phyloP scores from a whole-genome alignment of 1,140 invertebrate species.

The Formica selysi region DNA sequence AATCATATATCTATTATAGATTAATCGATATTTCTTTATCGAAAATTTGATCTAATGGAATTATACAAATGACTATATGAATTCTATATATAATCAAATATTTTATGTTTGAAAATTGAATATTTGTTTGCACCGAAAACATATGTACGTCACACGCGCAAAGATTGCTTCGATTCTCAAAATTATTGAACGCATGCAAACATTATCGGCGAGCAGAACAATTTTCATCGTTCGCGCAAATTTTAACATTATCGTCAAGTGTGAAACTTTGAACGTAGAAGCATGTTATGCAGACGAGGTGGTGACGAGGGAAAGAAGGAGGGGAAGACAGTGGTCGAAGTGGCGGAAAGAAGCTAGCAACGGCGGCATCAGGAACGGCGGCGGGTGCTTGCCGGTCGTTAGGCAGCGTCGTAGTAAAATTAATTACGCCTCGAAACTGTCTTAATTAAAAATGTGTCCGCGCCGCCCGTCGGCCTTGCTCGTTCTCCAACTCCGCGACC shows the following conservation, averaged over 20 bases:
- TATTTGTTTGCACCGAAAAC: background rate
- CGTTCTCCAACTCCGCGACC: slow-evolving; percentile 40
- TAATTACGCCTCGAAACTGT: slow-evolving; percentile 85
- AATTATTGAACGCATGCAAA: slow-evolving; percentile 9
- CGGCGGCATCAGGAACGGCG: slow-evolving; percentile 49
- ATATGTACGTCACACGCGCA: background rate
- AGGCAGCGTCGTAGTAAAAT: slow-evolving; percentile 82
- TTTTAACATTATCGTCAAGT: slow-evolving; percentile 31
- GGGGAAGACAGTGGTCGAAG: background rate
- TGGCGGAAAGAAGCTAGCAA: slow-evolving; percentile 45
- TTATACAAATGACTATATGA: background rate
- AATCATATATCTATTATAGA: slow-evolving; percentile 26
- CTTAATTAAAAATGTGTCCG: slow-evolving; percentile 85
- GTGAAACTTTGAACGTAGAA: slow-evolving; percentile 28
- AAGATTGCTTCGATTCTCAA: background rate
- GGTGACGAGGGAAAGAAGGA: too few species aligned
- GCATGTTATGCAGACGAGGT: slow-evolving; percentile 6
- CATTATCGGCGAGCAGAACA: background rate
- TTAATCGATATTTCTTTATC: slow-evolving; percentile 11
- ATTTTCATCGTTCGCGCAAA: slow-evolving; percentile 35
- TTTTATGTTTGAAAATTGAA: background rate
- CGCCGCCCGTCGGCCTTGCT: slow-evolving; percentile 72
- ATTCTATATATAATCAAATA: slow-evolving; percentile 2
- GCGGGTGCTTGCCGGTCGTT: slow-evolving; percentile 69
- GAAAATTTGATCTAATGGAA: slow-evolving; percentile 26